Evolutionary conservation across 2,113 vertebrate species (phyloP), one percentile per base, ranked within the genome.

Genomic region (Sitta europaea): DNA sequence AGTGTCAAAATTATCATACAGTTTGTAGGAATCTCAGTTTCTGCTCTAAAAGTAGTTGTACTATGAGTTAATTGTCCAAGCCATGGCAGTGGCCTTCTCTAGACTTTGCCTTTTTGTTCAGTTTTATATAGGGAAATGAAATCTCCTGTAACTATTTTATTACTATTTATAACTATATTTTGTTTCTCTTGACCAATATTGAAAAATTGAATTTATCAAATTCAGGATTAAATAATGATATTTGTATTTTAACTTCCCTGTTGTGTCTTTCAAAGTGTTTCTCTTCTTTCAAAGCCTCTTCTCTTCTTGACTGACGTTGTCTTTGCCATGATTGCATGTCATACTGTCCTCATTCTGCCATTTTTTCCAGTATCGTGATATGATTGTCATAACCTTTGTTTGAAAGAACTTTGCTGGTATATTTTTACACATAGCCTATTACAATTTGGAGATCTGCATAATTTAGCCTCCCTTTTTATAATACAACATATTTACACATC

Each of bases 401-500:
- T 55, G 61, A 87, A 93, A 85, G 27, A 89, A 59, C 25, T 81
- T 91, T 40, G 31, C n/a, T 87, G 80, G 17, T 82, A 10, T 85
- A 75, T 87, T 95, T 96, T 95, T 92, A 31, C 58, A 59, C 36
- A 24, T 67, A 95, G 22, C 33, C 68, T 62, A 63, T 86, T 87
- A 63, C 57, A 88, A 75, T 95, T 95, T 79, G 42, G 54, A 94
- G 54, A 89, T 66, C 59, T 92, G 73, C 53, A 45, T 93, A 87
- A 78, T 79, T 90, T 74, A 91, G 72, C 70, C 81, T 85, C 9
- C 14, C n/a, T 82, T 93, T 93, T 91, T 55, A 36, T 94, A 85
- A 96, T 95, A 61, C 45, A 82, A 15, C 22, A 5, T 95, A 85
- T 86, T 94, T 96, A 88, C 81, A 79, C 71, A 72, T 88, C 57